Percentiles rank a stretch among this genome's conserved stretches.
These are phyloP conservation scores for Acropternis orthonyx DNA, from an alignment of 2,797 vertebrate genomes.

Conservation along the genomic window DNA sequence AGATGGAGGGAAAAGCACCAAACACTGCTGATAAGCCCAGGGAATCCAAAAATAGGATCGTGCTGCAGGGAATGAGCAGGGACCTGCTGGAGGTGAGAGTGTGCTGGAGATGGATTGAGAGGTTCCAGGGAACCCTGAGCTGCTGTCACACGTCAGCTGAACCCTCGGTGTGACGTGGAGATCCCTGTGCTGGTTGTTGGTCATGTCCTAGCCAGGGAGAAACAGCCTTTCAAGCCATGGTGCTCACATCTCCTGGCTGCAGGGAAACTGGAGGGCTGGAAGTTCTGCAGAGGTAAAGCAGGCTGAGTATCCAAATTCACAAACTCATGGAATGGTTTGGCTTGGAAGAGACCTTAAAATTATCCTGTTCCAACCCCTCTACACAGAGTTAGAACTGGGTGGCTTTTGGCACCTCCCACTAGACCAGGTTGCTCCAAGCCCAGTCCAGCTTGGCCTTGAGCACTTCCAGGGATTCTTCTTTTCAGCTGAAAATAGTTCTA, in stretches of 20 bases:
- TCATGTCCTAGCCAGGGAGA: not conserved
- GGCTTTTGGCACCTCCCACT: not conserved
- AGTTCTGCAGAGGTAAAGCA: not conserved
- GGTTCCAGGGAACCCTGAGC: not conserved
- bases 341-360: not conserved
- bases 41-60: not conserved
- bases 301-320: not conserved
- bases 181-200: not conserved
- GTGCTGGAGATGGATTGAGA: not conserved
- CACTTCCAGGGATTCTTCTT: not conserved
- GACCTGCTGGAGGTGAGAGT: not conserved
- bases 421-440: not conserved
- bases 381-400: not conserved
- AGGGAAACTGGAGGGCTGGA: not conserved
- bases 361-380: not conserved
- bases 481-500: not conserved
- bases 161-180: not conserved
- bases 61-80: not conserved
- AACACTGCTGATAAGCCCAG: not conserved
- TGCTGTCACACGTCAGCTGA: not conserved
- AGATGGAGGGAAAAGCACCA: not conserved
- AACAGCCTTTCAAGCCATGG: not conserved
- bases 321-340: not conserved
- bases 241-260: not conserved
- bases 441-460: not conserved